phyloP scores from a whole-genome alignment of 2,113 vertebrate genomes.

The Hepsetus odoe region DNA sequence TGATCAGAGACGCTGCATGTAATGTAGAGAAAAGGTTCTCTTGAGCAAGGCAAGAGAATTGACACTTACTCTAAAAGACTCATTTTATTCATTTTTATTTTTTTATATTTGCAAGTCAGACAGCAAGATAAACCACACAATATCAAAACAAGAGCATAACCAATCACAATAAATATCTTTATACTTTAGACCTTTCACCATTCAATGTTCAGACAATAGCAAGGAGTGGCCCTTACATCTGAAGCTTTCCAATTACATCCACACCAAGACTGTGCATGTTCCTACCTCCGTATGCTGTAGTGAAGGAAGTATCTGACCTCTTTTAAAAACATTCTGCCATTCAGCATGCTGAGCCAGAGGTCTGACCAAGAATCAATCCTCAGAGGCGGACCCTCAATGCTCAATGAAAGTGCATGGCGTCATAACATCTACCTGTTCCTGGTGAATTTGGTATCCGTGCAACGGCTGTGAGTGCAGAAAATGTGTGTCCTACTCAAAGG shows the following conservation, averaged over 20 bases:
- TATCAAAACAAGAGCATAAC: neutral
- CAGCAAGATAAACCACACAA: neutral
- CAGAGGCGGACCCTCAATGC: neutral
- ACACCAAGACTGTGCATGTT: neutral
- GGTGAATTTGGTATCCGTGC: constrained; percentile 29
- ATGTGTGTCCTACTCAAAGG: neutral
- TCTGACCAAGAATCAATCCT: neutral
- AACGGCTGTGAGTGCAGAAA: constrained; percentile 27
- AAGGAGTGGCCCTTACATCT: no score
- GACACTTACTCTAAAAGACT: neutral
- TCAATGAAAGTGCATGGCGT: neutral
- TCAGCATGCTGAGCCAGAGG: constrained; percentile 40
- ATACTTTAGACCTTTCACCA: neutral
- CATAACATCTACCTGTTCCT: neutral
- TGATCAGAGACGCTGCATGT: neutral
- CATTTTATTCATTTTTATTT: no score
- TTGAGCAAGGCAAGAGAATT: neutral
- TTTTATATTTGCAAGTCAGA: neutral
- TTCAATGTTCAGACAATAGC: neutral
- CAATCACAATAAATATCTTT: neutral
- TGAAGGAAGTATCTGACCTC: neutral
- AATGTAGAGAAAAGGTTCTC: neutral
- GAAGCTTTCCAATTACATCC: neutral
- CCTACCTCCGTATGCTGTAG: constrained; percentile 52
- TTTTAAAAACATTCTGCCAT: constrained; percentile 37